Evolutionary conservation across 1,140 invertebrate species (phyloP).

Genomic region (Aphaenogaster ashmeadi): DNA sequence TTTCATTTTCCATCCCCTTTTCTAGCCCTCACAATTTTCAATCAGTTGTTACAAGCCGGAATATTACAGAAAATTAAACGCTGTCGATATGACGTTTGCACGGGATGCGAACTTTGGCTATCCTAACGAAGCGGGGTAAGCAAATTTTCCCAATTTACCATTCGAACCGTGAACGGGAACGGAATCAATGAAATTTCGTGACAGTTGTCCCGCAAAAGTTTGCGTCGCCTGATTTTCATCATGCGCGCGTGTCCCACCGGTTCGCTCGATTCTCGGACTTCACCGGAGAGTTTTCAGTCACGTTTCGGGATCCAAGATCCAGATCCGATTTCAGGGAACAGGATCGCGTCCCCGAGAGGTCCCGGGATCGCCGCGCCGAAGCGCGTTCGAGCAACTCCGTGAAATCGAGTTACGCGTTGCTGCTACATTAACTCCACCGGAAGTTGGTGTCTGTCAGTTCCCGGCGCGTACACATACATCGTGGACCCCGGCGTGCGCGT

Average conservation of each 20-base stretch:
- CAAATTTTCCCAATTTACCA: constrained; percentile 54
- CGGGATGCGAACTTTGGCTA: constrained; percentile 21
- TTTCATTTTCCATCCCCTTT: not conserved
- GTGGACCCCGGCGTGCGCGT: not conserved
- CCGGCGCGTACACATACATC: constrained; percentile 40
- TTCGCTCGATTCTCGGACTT: constrained; percentile 30
- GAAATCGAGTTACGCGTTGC: constrained; percentile 76
- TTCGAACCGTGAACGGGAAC: constrained; percentile 43
- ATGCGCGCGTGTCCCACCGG: not conserved
- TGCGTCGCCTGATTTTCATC: constrained; percentile 55
- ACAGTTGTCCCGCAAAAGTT: constrained; percentile 56
- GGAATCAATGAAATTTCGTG: constrained; percentile 59
- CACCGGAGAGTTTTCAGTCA: constrained; percentile 60
- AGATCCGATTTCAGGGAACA: constrained; percentile 72
- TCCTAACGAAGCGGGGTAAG: constrained; percentile 34
- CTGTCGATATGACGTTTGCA: constrained; percentile 18
- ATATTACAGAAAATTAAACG: constrained; percentile 29
- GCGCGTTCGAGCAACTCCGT: constrained; percentile 72
- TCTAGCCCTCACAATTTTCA: not conserved
- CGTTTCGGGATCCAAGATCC: constrained; percentile 68
- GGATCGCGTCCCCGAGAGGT: constrained; percentile 57
- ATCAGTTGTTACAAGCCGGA: not conserved
- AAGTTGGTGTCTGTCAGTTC: constrained; percentile 71
- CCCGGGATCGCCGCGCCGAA: constrained; percentile 37
- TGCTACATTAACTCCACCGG: constrained; percentile 74